Percentiles rank a stretch among this genome's conserved stretches.
phyloP scores from a whole-genome alignment of 2,888 invertebrate species.

The Tenodera sinensis region DNA sequence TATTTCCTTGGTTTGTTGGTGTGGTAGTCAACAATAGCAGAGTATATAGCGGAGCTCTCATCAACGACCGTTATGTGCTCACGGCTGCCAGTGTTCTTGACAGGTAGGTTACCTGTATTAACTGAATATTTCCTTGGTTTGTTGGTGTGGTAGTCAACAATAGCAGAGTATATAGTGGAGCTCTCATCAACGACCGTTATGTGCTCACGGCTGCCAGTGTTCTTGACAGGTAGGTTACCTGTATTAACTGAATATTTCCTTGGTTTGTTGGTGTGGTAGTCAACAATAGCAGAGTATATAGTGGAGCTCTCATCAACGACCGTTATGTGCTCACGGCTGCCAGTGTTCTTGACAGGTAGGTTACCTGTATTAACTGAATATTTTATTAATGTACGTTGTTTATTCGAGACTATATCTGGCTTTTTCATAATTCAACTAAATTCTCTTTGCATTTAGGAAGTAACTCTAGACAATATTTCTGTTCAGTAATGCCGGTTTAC shows the following conservation, averaged over 20 bases:
- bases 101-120: conserved; percentile 54
- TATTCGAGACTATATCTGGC: neutral
- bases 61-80: conserved; percentile 82
- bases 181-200: conserved; percentile 82
- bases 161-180: conserved; percentile 84
- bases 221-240: conserved; percentile 67
- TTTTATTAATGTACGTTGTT: too few species aligned
- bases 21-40: conserved; percentile 82
- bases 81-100: conserved; percentile 87
- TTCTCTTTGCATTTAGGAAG: neutral
- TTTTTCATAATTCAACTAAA: neutral
- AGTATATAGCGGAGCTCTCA: conserved; percentile 83
- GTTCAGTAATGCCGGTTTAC: too few species aligned
- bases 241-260: conserved; percentile 54
- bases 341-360: conserved; percentile 83
- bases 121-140: conserved; percentile 74
- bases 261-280: conserved; percentile 88
- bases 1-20: conserved; percentile 86
- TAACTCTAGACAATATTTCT: too few species aligned
- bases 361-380: too few species aligned
- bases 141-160: conserved; percentile 82
- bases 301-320: conserved; percentile 82
- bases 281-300: conserved; percentile 84
- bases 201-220: conserved; percentile 86
- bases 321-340: conserved; percentile 84